phyloP scores from a whole-genome alignment of 2,797 vertebrate genomes.

The Cheirogaleus major region DNA sequence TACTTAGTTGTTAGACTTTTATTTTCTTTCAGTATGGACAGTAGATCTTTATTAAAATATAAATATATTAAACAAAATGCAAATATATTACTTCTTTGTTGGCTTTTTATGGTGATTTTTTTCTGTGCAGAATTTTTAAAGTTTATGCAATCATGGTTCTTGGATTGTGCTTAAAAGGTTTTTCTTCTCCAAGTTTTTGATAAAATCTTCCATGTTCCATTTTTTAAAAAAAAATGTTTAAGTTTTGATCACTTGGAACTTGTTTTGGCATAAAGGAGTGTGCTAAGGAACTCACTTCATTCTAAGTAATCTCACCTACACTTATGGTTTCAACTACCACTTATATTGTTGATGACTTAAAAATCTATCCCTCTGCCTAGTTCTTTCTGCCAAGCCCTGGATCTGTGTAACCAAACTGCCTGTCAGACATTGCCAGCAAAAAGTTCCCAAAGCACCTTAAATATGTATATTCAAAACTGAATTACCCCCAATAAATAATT shows the following conservation, averaged over 20 bases:
- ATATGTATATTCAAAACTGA: background rate
- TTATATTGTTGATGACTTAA: background rate
- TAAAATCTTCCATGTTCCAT: background rate
- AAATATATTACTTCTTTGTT: slow-evolving; percentile 36
- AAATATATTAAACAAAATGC: background rate
- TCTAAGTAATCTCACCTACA: background rate
- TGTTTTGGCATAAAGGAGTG: background rate
- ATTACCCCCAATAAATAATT: background rate
- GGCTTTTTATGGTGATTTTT: slow-evolving; percentile 20
- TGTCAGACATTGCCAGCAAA: background rate
- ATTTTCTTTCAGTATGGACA: background rate
- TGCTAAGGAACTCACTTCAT: background rate
- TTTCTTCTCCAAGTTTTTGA: slow-evolving; percentile 12
- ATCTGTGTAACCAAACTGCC: background rate
- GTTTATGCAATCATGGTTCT: background rate
- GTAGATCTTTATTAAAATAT: background rate
- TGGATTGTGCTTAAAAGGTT: background rate
- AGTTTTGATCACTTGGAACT: slow-evolving; percentile 26
- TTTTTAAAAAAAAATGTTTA: background rate
- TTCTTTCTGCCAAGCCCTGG: background rate
- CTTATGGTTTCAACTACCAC: background rate
- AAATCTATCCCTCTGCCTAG: background rate
- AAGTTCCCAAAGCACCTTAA: background rate
- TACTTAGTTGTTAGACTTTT: background rate
- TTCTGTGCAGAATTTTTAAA: background rate